These are phyloP conservation scores for Lottia scabra DNA, from an alignment of 2,888 invertebrate species.

Conservation along the genomic window DNA sequence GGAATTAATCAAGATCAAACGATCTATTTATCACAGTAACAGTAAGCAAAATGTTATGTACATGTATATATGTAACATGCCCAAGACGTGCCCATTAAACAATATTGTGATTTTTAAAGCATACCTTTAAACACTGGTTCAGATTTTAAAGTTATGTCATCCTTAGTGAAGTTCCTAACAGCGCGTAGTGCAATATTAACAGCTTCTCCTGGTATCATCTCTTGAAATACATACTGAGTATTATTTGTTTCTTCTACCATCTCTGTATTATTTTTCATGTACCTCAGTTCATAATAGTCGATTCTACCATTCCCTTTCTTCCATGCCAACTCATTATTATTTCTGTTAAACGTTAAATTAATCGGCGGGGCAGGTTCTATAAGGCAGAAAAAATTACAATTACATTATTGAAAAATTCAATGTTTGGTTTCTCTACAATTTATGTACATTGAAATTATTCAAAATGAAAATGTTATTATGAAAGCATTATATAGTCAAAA, in stretches of 20 bases:
- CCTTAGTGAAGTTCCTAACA: neutral
- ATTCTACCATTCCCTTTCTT: neutral
- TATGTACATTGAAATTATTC: too few relatives aligned
- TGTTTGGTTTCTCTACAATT: too few relatives aligned
- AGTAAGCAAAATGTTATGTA: too few relatives aligned
- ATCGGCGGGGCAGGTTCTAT: neutral
- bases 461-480: too few relatives aligned
- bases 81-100: too few relatives aligned
- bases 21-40: too few relatives aligned
- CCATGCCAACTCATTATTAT: neutral
- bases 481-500: too few relatives aligned
- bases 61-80: too few relatives aligned
- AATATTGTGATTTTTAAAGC: neutral
- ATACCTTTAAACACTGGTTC: neutral
- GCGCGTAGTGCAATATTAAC: neutral
- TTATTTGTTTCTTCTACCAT: neutral
- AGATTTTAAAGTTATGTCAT: neutral
- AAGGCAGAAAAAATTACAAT: neutral
- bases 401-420: neutral
- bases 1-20: too few relatives aligned
- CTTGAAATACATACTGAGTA: neutral
- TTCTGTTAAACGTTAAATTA: neutral
- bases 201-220: neutral
- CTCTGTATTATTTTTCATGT: neutral
- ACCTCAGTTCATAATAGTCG: neutral